Conservation (phyloP, 2,113 vertebrate genomes). For the Urocolius indicus region DNA sequence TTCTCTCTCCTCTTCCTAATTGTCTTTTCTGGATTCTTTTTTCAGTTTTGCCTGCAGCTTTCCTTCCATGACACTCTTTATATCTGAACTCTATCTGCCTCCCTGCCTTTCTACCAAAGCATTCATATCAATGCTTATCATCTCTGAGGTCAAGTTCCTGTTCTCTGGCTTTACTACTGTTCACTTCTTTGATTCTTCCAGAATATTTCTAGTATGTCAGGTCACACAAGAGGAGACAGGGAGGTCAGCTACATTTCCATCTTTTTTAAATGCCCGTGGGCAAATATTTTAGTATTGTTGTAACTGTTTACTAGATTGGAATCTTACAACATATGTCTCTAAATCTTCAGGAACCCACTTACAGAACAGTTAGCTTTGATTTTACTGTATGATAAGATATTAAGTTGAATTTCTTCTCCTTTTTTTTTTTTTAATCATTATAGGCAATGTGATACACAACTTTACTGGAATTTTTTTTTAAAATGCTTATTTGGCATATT, state of each 20-base stretch:
- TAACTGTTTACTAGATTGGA: neutral
- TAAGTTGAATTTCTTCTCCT: neutral
- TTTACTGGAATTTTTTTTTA: neutral
- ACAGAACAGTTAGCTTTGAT: neutral
- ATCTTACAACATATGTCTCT: neutral
- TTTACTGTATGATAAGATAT: neutral
- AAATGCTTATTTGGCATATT: neutral
- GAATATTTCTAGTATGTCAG: neutral
- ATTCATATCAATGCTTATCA: slow-evolving; percentile 6
- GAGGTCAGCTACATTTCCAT: slow-evolving; percentile 3
- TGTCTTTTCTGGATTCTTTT: neutral
- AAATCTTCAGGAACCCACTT: rapidly evolving
- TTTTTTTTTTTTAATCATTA: neutral
- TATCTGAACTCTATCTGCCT: neutral
- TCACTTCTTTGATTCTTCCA: slow-evolving; percentile 15
- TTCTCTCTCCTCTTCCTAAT: neutral
- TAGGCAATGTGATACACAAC: neutral
- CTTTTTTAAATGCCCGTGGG: slow-evolving; percentile 4
- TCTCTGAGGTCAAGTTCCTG: slow-evolving; percentile 25
- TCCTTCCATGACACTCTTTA: neutral
- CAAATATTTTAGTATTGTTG: slow-evolving; percentile 36
- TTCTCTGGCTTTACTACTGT: neutral
- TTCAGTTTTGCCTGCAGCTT: neutral
- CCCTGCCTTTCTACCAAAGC: neutral
- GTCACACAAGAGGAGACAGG: neutral